Evolutionary conservation across 2,888 invertebrate genomes (phyloP), one percentile per base, ranked within the genome.

Genomic region (Gastracanthus pulcherrimus): DNA sequence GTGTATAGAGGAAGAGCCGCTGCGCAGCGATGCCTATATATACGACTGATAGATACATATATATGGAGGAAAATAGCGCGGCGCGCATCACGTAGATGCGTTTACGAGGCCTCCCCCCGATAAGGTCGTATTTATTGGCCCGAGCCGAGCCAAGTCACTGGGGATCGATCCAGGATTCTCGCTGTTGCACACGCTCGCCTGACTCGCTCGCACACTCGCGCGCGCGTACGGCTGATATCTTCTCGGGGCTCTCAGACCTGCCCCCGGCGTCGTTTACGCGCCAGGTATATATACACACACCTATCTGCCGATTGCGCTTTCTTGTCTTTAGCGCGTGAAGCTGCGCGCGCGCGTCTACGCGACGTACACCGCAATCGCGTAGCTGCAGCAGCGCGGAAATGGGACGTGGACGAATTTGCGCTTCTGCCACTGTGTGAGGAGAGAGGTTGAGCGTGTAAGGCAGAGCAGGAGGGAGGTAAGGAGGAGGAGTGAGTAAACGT

Each of bases 61-160:
- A 41, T 7, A 69, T 34, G 13, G 58, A 26, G 45, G 41, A 76
- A 41, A n/a, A n/a, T n/a, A n/a, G n/a, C n/a, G n/a, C n/a, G 26
- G 64, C 13, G 31, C 34, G 29, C 38, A 72, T 78, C 81, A 70
- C 70, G 62, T 75, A 72, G 80, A 81, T 84, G 79, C 83, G 64
- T 83, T 84, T 83, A 82, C 79, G 76, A 78, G 72, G n/a, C n/a
- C n/a, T n/a, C n/a, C n/a, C 9, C 23, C 71, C 76, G 82, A 84
- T 82, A 84, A 84, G 77, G 58, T 76, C 69, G 78, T 77, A 76
- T 82, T 82, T 83, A 80, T 83, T 83, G 78, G 67, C 48, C 13
- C 23, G 67, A 41, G 78, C 23, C 45, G 26, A 23, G 80, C 64
- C 70, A 67, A 84, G 72, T 72, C 83, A 79, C 80, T 23, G 26